Evolutionary conservation across 2,888 invertebrate species (phyloP).

Genomic region (Miltochrista miniata): DNA sequence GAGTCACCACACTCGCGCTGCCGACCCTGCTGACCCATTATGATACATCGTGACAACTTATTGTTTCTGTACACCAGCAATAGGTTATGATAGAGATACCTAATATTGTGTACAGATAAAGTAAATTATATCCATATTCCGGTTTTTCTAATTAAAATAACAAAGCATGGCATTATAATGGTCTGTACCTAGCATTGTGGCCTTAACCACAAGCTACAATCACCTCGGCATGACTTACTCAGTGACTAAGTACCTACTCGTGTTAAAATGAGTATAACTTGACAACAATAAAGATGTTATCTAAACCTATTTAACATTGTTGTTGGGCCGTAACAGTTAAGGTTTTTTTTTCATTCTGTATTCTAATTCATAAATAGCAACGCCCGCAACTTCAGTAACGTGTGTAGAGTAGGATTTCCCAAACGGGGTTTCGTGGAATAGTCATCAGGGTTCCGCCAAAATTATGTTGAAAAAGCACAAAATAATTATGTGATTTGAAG

Average conservation of each 20-base stretch:
- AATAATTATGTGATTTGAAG: too few species aligned
- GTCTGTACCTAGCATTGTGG: background rate
- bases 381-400: background rate
- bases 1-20: too few species aligned
- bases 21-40: too few species aligned
- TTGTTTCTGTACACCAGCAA: too few species aligned
- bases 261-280: background rate
- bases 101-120: background rate
- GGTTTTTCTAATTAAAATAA: background rate
- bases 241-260: background rate
- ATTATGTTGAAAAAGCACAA: too few species aligned
- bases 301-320: background rate
- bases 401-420: too few species aligned
- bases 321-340: background rate
- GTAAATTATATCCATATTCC: background rate
- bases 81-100: too few species aligned
- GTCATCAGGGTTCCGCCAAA: too few species aligned
- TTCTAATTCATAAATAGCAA: background rate
- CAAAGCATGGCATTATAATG: background rate
- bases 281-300: background rate
- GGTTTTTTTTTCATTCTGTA: background rate
- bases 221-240: background rate
- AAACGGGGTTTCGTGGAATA: too few species aligned
- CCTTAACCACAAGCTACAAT: background rate
- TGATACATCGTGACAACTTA: too few species aligned